phyloP scores from a whole-genome alignment of 2,113 vertebrate genomes.

The Spea multiplicata region DNA sequence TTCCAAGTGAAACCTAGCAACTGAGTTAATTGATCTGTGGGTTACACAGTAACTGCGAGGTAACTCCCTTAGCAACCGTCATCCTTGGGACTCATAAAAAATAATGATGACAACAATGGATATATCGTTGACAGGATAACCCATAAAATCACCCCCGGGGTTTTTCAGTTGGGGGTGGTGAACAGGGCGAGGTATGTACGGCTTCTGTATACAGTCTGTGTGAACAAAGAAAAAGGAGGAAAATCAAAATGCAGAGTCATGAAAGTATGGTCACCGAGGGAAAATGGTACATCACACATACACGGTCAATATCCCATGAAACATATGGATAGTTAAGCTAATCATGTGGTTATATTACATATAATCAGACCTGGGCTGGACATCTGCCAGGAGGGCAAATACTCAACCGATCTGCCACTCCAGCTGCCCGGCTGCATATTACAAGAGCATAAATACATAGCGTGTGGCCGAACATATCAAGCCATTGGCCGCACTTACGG shows the following conservation, averaged over 20 bases:
- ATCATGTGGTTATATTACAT: too few species aligned
- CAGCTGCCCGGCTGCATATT: too few species aligned
- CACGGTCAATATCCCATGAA: too few species aligned
- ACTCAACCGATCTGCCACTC: too few species aligned
- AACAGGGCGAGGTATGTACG: neutral
- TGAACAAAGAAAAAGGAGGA: neutral
- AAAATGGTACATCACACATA: too few species aligned
- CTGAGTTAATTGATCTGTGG: constrained; percentile 61
- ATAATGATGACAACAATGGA: constrained; percentile 44
- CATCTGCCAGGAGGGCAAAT: too few species aligned
- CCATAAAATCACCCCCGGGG: constrained; percentile 45
- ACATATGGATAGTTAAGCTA: too few species aligned
- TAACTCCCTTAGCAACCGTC: constrained; percentile 51
- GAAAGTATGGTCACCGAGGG: too few species aligned
- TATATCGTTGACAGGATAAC: constrained; percentile 26
- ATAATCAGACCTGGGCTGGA: too few species aligned
- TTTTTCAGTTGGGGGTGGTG: neutral
- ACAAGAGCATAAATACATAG: too few species aligned
- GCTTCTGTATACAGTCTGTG: constrained; percentile 6
- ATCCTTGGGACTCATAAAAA: constrained; percentile 28
- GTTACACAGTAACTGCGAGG: constrained; percentile 44
- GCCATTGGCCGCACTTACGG: too few species aligned
- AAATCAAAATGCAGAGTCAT: neutral
- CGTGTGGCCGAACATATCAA: too few species aligned
- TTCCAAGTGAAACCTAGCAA: constrained; percentile 60